Conservation (phyloP, 35 echinoderm and acorn worm species). For the Acanthaster planci region DNA sequence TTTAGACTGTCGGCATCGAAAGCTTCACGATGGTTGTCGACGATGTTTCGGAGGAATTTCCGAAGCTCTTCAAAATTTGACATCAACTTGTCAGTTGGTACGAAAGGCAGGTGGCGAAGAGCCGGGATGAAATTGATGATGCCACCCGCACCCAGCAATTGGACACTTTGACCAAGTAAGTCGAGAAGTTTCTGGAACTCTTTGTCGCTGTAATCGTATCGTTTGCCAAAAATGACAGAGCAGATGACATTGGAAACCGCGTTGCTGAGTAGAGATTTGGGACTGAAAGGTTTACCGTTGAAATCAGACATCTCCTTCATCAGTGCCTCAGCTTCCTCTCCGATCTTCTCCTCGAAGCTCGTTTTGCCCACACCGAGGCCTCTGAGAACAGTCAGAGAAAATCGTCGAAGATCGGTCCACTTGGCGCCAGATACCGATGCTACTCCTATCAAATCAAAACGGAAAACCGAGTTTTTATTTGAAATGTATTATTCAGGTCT, state of each 20-base stretch:
- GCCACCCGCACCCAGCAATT: background rate
- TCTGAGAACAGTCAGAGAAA: slow-evolving; percentile 35
- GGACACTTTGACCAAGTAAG: background rate
- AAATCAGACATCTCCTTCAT: slow-evolving; percentile 32
- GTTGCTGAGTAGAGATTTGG: slow-evolving; percentile 33
- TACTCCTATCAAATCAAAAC: background rate
- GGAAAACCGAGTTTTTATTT: background rate
- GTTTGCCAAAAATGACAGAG: slow-evolving; percentile 16
- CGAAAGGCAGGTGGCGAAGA: too few species aligned
- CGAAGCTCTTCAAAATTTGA: background rate
- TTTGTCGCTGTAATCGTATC: slow-evolving; percentile 1
- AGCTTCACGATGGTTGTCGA: background rate
- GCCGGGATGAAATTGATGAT: background rate
- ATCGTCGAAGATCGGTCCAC: slow-evolving; percentile 38
- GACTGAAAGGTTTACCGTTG: slow-evolving; percentile 31
- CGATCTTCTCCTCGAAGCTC: slow-evolving; percentile 49
- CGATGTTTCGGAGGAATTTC: background rate
- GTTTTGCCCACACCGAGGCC: slow-evolving; percentile 52
- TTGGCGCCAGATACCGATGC: background rate
- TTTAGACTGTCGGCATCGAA: background rate
- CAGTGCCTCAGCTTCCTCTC: slow-evolving; percentile 30
- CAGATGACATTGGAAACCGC: slow-evolving; percentile 44
- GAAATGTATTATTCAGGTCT: background rate
- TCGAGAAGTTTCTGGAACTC: background rate
- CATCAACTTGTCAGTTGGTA: too few species aligned